These are phyloP conservation scores for Tubulanus polymorphus DNA, from an alignment of 2,888 invertebrate species.

Conservation along the genomic window DNA sequence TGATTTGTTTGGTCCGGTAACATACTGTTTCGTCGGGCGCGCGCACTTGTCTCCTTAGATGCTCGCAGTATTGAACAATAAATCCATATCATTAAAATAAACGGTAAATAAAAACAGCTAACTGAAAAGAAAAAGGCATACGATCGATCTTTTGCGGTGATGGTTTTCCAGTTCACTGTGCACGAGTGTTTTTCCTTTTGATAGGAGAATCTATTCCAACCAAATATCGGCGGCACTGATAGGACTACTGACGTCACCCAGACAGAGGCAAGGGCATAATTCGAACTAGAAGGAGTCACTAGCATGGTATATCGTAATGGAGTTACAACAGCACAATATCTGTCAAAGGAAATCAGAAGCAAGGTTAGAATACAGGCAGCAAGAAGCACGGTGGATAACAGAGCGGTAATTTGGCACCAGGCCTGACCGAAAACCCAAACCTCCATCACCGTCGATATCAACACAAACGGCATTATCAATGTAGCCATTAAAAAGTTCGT, in stretches of 20 bases:
- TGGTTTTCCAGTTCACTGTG: conserved; percentile 36
- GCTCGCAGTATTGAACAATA: conserved; percentile 66
- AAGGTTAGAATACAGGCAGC: conserved; percentile 64
- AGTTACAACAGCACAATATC: conserved; percentile 66
- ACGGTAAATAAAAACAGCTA: conserved; percentile 56
- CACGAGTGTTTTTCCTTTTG: conserved; percentile 40
- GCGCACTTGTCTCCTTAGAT: conserved; percentile 68
- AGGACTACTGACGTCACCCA: conserved; percentile 53
- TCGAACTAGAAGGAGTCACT: conserved; percentile 54
- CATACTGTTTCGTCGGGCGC: conserved; percentile 60
- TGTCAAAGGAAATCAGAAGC: conserved; percentile 63
- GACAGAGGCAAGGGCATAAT: conserved; percentile 52
- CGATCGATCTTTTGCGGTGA: conserved; percentile 31
- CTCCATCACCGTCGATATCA: conserved; percentile 47
- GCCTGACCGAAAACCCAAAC: conserved; percentile 37
- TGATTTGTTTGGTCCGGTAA: conserved; percentile 23
- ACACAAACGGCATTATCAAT: conserved; percentile 54
- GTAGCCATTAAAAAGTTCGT: conserved; percentile 56
- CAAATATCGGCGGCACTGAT: conserved; percentile 50
- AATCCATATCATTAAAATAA: conserved; percentile 65
- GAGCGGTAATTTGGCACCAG: conserved; percentile 61
- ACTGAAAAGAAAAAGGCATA: conserved; percentile 52
- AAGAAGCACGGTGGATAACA: conserved; percentile 60
- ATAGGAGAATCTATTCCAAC: conserved; percentile 38
- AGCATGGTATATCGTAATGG: conserved; percentile 63